These are phyloP conservation scores for Sebastes nivosus DNA, from an alignment of 2,797 vertebrate genomes.

Conservation along the genomic window DNA sequence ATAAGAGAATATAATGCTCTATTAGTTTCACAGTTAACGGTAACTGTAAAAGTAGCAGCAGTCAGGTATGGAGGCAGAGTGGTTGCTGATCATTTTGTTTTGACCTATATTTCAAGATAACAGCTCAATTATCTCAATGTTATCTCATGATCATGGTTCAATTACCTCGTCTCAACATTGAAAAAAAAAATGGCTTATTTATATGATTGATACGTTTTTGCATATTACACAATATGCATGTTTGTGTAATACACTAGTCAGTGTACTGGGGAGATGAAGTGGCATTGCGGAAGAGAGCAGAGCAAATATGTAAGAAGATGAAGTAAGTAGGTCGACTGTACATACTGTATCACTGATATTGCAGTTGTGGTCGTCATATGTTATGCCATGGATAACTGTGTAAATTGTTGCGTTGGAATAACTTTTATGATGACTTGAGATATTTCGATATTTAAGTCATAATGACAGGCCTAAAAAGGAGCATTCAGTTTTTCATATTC, in stretches of 20 bases:
- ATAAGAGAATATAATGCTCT: background rate
- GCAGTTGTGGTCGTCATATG: background rate
- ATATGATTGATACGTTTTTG: background rate
- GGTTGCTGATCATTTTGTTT: background rate
- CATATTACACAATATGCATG: background rate
- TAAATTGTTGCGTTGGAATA: background rate
- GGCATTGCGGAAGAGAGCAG: background rate
- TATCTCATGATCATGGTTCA: background rate
- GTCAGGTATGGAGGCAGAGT: rapidly evolving
- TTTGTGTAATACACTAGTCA: background rate
- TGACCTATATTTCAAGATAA: background rate
- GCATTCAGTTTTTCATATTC: background rate
- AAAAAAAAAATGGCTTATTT: background rate
- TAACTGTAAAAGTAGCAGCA: background rate
- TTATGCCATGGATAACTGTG: background rate
- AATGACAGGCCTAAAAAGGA: background rate
- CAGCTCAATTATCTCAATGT: background rate
- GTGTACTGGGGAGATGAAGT: background rate
- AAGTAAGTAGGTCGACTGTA: background rate
- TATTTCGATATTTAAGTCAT: background rate
- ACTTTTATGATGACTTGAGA: background rate
- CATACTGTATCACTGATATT: background rate
- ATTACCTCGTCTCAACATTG: background rate
- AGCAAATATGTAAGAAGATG: background rate
- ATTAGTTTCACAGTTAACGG: background rate